Evolutionary conservation across 2,888 invertebrate species (phyloP).

Genomic region (Capitulum mitella): DNA sequence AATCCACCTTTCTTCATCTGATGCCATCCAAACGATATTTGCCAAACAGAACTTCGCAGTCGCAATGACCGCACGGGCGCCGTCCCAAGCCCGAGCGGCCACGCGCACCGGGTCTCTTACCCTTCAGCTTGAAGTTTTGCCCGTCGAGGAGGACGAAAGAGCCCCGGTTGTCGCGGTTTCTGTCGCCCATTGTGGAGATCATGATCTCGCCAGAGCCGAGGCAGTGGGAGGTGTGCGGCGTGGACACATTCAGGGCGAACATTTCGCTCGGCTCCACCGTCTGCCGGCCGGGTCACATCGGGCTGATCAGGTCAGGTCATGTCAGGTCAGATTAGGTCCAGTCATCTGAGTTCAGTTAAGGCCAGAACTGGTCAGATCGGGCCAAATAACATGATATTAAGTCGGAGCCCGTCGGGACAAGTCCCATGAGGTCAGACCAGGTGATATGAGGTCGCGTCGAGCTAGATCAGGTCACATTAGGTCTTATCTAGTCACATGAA

Average conservation of each 20-base stretch:
- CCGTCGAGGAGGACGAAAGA: slow-evolving; percentile 83
- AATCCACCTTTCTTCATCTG: too few relatives aligned
- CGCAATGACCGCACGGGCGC: too few relatives aligned
- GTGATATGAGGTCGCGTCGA: background rate
- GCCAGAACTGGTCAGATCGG: too few relatives aligned
- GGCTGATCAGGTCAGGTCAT: slow-evolving; percentile 33
- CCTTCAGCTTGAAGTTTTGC: slow-evolving; percentile 63
- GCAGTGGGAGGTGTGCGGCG: slow-evolving; percentile 91
- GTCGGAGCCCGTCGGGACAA: too few relatives aligned
- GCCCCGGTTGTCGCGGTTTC: slow-evolving; percentile 71
- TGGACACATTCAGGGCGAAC: slow-evolving; percentile 45
- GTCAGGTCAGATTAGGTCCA: slow-evolving; percentile 3
- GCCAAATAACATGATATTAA: too few relatives aligned
- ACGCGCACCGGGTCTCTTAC: too few relatives aligned
- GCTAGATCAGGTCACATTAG: background rate
- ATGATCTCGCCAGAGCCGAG: slow-evolving; percentile 85
- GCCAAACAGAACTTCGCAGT: too few relatives aligned
- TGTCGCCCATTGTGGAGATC: slow-evolving; percentile 90
- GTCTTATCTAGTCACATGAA: too few relatives aligned
- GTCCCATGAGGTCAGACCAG: too few relatives aligned
- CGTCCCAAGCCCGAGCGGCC: too few relatives aligned
- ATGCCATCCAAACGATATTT: too few relatives aligned
- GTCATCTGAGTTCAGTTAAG: too few relatives aligned
- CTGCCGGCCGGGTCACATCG: slow-evolving; percentile 67
- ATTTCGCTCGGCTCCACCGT: slow-evolving; percentile 68